A percentile compares a stretch with the other conserved stretches of the same genome.
Evolutionary conservation across 2,797 vertebrate genomes (phyloP).

Genomic region (Erpetoichthys calabaricus): DNA sequence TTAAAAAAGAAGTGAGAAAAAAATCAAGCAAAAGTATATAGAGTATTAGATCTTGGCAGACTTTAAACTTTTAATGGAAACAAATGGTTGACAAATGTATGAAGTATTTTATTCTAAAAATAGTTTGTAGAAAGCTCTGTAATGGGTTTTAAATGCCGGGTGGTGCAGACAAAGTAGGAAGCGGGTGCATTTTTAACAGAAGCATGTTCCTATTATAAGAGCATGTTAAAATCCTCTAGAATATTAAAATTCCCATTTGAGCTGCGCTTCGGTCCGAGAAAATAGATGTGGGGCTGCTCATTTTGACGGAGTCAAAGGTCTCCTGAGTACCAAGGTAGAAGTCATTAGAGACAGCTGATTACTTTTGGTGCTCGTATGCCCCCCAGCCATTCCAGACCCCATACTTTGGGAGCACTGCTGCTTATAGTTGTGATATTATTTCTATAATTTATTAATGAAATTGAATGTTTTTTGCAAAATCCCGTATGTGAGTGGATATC

Average conservation of each 20-base stretch:
- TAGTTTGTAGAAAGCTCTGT: too few species aligned
- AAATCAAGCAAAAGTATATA: too few species aligned
- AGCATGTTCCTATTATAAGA: neutral
- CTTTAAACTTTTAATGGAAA: too few species aligned
- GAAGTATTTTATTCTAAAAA: too few species aligned
- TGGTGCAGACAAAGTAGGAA: too few species aligned
- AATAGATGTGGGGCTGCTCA: conserved; percentile 32
- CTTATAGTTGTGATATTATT: conserved; percentile 6
- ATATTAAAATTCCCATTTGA: conserved; percentile 21
- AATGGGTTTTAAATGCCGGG: too few species aligned
- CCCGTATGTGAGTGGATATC: too few species aligned
- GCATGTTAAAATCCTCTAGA: conserved; percentile 22
- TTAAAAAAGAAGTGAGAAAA: too few species aligned
- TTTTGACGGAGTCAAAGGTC: conserved; percentile 27
- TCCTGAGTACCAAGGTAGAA: conserved; percentile 7
- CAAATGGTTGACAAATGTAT: too few species aligned
- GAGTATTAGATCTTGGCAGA: too few species aligned
- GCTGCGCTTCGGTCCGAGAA: conserved; percentile 12
- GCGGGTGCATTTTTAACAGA: too few species aligned
- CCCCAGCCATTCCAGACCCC: neutral
- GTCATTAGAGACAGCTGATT: conserved; percentile 28
- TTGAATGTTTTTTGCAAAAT: too few species aligned
- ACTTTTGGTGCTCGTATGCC: conserved; percentile 8
- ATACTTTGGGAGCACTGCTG: neutral
- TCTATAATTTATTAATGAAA: conserved; percentile 9